Base-by-base conservation (phyloP, 2,113 vertebrate genomes). In the Myotis yumanensis region DNA sequence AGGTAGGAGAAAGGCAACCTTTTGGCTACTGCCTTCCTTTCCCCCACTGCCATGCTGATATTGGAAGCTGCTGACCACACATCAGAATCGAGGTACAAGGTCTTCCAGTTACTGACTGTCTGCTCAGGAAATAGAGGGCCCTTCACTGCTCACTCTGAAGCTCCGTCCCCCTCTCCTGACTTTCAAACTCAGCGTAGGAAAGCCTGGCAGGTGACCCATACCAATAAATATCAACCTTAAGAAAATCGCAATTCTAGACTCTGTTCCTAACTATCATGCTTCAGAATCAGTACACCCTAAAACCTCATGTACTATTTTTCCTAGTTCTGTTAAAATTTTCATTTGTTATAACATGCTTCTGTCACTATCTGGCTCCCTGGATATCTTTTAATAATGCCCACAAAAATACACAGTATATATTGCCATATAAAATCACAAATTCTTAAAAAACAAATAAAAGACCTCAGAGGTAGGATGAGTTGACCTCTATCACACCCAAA, bases 391-490 rank as follows among this genome's bases (percentile, higher is more conserved):
- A 57, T 2, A 83, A 72, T 64, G 91, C 22, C 32, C 79, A 79
- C 25, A 40, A n/a, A 94, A 23, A 85, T 20, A 48, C 59, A 4
- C 5, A 64, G 6, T 10, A 57, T 20, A 4, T 16, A 80, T 73
- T 57, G 80, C 48, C 48, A 59, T 9, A 37, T 25, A 96, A 46
- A 94, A 81, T 10, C 7, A 77, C 6, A 30, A 18, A 51, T 35
- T 96, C 54, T 86, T 94, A 28, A 66, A 84, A 80, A 77, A 89
- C 32, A 71, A 51, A 59, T 8, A 64, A 73, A 84, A 22, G 52
- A 11, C 14, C 62, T 25, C 52, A 73, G 54, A 79, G n/a, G n/a
- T 15, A 32, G 40, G 7, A 84, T 6, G 46, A 68, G 57, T 25
- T 25, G 37, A 35, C 16, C 2, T 52, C 57, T 64, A 46, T 54